phyloP scores from a whole-genome alignment of 2,113 vertebrate species.

The Mustelus asterias region DNA sequence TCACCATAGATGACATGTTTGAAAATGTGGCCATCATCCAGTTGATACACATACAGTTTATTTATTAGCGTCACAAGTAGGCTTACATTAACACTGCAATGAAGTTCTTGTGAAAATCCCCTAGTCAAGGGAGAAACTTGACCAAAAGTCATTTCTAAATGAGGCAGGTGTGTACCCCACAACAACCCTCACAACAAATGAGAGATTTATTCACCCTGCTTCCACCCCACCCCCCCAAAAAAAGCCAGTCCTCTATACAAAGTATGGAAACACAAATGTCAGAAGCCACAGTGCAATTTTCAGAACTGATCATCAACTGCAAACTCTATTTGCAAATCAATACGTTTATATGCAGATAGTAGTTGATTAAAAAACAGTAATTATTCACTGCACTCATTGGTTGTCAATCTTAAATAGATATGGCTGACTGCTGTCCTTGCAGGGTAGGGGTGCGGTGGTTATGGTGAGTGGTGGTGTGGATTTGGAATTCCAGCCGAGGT shows the following conservation, averaged over 20 bases:
- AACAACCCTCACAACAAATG: not conserved
- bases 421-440: not conserved
- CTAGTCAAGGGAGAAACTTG: too few relatives aligned
- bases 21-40: too few relatives aligned
- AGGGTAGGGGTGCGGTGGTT: not conserved
- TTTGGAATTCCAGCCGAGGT: not conserved
- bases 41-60: too few relatives aligned
- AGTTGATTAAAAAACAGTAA: not conserved
- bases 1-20: too few relatives aligned
- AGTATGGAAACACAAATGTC: not conserved
- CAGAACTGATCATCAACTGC: not conserved
- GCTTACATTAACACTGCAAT: too few relatives aligned
- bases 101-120: too few relatives aligned
- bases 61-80: too few relatives aligned
- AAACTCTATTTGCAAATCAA: not conserved
- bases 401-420: not conserved
- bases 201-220: not conserved
- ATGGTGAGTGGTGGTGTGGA: not conserved
- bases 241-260: not conserved
- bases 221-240: too few relatives aligned
- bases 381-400: not conserved
- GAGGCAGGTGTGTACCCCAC: not conserved
- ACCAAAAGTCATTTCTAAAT: not conserved
- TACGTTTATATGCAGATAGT: not conserved
- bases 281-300: not conserved